These are phyloP conservation scores for Drosophila paranaensis DNA, from an alignment of 2,888 invertebrate species.

Conservation along the genomic window DNA sequence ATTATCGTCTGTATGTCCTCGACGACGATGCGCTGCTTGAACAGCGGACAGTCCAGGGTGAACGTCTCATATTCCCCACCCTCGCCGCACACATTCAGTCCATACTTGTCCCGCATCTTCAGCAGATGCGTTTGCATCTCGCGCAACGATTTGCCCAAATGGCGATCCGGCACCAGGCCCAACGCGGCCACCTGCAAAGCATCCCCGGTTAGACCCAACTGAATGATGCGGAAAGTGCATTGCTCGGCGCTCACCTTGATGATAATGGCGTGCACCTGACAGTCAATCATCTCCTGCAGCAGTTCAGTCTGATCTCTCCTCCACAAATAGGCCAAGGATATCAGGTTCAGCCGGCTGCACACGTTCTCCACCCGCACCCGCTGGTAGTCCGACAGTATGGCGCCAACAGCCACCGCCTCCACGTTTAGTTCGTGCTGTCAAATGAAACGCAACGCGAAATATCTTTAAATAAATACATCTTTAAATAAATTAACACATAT, in stretches of 20 bases:
- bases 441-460: not conserved
- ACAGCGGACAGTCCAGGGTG: constrained; percentile 98
- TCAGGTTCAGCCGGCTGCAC: constrained; percentile 95
- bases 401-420: constrained; percentile 98
- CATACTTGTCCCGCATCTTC: constrained; percentile 96
- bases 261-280: constrained; percentile 95
- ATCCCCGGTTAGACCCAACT: not conserved
- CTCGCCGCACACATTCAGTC: constrained; percentile 98
- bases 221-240: not conserved
- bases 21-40: constrained; percentile 94
- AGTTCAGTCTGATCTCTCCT: constrained; percentile 97
- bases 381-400: constrained; percentile 99
- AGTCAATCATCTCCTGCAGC: constrained; percentile 97
- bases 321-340: constrained; percentile 97
- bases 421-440: constrained; percentile 88
- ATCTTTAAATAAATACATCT: constrained; percentile 2
- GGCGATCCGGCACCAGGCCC: constrained; percentile 93
- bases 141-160: constrained; percentile 93
- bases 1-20: constrained; percentile 94
- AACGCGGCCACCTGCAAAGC: constrained; percentile 89
- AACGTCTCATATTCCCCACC: constrained; percentile 99
- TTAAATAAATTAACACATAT: not conserved
- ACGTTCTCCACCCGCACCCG: constrained; percentile 98
- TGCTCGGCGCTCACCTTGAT: constrained; percentile 91
- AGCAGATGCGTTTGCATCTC: constrained; percentile 95